Percentiles rank a stretch among this genome's conserved stretches.
phyloP scores from a whole-genome alignment of 53 echinoderm and acorn worm species.

The Patiria pectinifera region DNA sequence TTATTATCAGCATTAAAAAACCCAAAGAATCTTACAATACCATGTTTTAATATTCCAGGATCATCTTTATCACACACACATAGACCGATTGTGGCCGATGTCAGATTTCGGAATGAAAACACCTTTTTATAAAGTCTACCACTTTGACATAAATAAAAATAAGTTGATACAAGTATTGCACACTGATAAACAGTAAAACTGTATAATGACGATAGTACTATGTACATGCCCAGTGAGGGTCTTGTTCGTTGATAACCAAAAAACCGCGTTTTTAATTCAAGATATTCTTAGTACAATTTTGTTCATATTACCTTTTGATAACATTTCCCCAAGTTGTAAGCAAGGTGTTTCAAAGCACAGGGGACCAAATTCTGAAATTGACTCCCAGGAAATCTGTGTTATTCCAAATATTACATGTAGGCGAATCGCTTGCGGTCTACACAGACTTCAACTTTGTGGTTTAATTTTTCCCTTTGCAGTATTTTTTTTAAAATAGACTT shows the following conservation, averaged over 20 bases:
- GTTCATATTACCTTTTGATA: not conserved
- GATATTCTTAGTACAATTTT: not conserved
- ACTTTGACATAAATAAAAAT: not conserved
- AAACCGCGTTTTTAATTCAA: not conserved
- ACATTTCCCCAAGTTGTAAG: too few species aligned
- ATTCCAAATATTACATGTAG: too few species aligned
- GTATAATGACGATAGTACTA: not conserved
- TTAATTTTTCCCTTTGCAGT: too few species aligned
- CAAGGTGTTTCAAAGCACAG: too few species aligned
- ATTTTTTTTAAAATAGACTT: too few species aligned
- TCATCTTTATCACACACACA: not conserved
- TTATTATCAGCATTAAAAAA: too few species aligned
- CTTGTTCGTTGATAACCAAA: too few species aligned
- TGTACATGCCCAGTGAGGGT: not conserved
- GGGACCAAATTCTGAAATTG: too few species aligned
- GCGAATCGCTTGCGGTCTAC: too few species aligned
- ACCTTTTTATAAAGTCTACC: not conserved
- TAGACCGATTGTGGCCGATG: not conserved
- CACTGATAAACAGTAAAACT: not conserved
- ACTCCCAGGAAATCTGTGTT: too few species aligned
- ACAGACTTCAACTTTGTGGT: too few species aligned
- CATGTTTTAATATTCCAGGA: not conserved
- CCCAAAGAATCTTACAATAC: too few species aligned
- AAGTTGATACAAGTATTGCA: constrained; percentile 17
- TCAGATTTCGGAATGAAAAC: not conserved